Evolutionary conservation across 1,140 invertebrate species (phyloP).

Genomic region (Paraescarpia echinospica): DNA sequence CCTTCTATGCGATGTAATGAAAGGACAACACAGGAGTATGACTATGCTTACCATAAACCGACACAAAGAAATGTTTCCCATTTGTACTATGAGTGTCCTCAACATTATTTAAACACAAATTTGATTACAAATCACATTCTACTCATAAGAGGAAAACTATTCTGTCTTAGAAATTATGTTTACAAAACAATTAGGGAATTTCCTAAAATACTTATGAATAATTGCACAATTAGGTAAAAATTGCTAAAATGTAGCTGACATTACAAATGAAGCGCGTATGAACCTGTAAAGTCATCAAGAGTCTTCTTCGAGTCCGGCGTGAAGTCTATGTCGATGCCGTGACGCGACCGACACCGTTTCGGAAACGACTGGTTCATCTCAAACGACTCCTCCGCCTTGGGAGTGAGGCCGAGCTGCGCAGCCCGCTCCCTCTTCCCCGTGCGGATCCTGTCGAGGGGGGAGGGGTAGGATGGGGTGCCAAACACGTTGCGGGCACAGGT

Average conservation of each 20-base stretch:
- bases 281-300: constrained; percentile 38
- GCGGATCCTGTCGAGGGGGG: constrained; percentile 44
- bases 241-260: too few relatives aligned
- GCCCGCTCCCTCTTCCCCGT: constrained; percentile 41
- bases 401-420: constrained; percentile 41
- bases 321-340: constrained; percentile 28
- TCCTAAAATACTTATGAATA: not conserved
- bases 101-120: not conserved
- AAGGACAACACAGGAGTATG: not conserved
- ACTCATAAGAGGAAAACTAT: not conserved
- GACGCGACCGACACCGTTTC: constrained; percentile 30
- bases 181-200: not conserved
- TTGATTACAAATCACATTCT: not conserved
- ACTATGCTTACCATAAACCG: not conserved
- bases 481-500: not conserved
- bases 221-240: too few relatives aligned
- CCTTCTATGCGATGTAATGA: not conserved
- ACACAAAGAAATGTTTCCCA: not conserved
- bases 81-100: not conserved
- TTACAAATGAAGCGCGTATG: constrained; percentile 19
- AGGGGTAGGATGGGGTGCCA: constrained; percentile 44
- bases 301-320: constrained; percentile 29
- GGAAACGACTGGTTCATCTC: constrained; percentile 56
- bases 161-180: not conserved
- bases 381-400: constrained; percentile 43